phyloP scores from a whole-genome alignment of 1,140 invertebrate genomes.

The Nautilus pompilius region DNA sequence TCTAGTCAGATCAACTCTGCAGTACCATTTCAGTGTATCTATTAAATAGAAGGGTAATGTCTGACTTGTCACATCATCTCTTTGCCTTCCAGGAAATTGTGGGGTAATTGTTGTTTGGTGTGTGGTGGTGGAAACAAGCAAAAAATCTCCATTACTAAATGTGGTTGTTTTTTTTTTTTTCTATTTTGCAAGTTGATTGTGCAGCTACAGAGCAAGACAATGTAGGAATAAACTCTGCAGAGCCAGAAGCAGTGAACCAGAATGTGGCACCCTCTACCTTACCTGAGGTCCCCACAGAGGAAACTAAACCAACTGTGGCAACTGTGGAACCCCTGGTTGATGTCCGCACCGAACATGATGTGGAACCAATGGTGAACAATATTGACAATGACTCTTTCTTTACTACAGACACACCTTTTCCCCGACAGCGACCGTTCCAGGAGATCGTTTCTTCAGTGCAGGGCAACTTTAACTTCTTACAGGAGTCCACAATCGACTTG shows the following conservation, averaged over 20 bases:
- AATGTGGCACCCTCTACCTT: neutral
- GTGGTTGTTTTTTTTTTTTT: too few species aligned
- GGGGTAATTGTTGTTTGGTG: too few species aligned
- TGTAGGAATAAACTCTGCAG: slow-evolving; percentile 1
- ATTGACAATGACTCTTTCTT: slow-evolving; percentile 3
- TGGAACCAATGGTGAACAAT: neutral
- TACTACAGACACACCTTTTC: slow-evolving; percentile 7
- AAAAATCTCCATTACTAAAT: too few species aligned
- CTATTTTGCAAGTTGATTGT: too few species aligned
- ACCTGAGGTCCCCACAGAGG: neutral
- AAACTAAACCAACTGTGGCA: too few species aligned
- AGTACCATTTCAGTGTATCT: too few species aligned
- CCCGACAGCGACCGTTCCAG: slow-evolving; percentile 35
- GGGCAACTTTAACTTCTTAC: slow-evolving; percentile 55
- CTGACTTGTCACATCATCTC: too few species aligned
- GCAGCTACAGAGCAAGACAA: too few species aligned
- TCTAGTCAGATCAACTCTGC: too few species aligned
- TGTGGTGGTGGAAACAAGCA: too few species aligned
- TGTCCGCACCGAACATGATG: neutral
- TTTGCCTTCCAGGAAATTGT: too few species aligned
- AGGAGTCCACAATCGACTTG: slow-evolving; percentile 54
- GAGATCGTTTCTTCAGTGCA: slow-evolving; percentile 52
- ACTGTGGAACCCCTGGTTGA: neutral
- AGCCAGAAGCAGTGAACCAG: slow-evolving; percentile 9
- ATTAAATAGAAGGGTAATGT: too few species aligned